Conservation (phyloP, 1,140 invertebrate species). For the Meloidogyne chitwoodi region DNA sequence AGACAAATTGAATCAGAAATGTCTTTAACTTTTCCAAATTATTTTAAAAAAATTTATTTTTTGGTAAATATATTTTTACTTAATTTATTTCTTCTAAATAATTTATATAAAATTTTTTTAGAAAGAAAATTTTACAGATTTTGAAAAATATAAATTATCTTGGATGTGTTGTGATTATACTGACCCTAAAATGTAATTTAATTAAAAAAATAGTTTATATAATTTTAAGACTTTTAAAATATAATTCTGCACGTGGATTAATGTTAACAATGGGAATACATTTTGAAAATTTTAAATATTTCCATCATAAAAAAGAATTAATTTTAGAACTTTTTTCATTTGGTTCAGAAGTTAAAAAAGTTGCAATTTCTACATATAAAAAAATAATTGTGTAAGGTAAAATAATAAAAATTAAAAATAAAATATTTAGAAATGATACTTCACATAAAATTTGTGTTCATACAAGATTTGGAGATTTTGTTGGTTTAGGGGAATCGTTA, state of each 20-base stretch:
- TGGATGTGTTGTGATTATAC: constrained; percentile 18
- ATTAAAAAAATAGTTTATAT: not conserved
- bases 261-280: not conserved
- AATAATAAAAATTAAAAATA: not conserved
- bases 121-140: not conserved
- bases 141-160: not conserved
- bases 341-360: not conserved
- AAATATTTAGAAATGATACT: not conserved
- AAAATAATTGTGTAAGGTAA: not conserved
- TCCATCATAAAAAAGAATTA: not conserved
- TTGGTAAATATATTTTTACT: not conserved
- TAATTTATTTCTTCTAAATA: no score
- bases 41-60: constrained; percentile 3
- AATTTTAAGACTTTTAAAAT: not conserved
- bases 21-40: not conserved
- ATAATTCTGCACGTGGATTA: not conserved
- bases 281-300: constrained; percentile 7
- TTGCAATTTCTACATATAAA: not conserved
- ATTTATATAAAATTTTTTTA: no score
- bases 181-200: not conserved
- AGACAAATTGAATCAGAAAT: constrained; percentile 3
- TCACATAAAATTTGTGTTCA: constrained; percentile 37
- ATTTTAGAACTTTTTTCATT: constrained; percentile 1
- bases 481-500: not conserved
- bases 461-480: constrained; percentile 32